Evolutionary conservation across 2,113 vertebrate genomes (phyloP).

Genomic region (Vimba vimba): DNA sequence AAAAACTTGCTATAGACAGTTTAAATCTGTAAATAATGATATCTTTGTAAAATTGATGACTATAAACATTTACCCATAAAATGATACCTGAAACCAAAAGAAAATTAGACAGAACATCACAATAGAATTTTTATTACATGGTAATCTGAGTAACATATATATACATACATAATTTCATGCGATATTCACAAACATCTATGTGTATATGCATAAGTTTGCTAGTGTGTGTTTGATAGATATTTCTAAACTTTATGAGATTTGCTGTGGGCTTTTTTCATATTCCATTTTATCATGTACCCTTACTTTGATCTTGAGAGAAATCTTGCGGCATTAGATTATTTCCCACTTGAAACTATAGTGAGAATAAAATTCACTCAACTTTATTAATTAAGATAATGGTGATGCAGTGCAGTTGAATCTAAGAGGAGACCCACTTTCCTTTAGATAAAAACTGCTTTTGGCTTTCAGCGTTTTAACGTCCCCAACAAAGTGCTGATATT

Average conservation of each 20-base stretch:
- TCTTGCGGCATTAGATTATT: neutral
- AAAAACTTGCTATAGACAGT: neutral
- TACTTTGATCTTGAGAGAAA: neutral
- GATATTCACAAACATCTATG: neutral
- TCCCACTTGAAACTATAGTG: conserved; percentile 29
- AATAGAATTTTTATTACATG: neutral
- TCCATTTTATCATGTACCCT: neutral
- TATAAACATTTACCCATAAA: neutral
- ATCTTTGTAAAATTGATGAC: neutral
- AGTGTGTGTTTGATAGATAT: neutral
- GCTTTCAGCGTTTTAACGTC: conserved; percentile 18
- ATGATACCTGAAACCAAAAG: neutral
- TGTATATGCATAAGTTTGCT: neutral
- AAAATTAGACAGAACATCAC: neutral
- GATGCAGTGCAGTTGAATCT: conserved; percentile 21
- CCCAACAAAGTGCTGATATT: conserved; percentile 24
- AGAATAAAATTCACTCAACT: conserved; percentile 46
- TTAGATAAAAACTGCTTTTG: neutral
- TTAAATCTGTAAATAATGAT: neutral
- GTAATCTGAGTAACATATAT: neutral
- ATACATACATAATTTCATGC: neutral
- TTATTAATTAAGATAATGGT: conserved; percentile 46
- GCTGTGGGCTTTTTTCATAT: conserved; percentile 12
- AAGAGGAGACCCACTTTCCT: conserved; percentile 25
- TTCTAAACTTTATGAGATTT: neutral